These are phyloP conservation scores for Nipponacmea schrenckii DNA, from an alignment of 2,888 invertebrate species.

Conservation along the genomic window DNA sequence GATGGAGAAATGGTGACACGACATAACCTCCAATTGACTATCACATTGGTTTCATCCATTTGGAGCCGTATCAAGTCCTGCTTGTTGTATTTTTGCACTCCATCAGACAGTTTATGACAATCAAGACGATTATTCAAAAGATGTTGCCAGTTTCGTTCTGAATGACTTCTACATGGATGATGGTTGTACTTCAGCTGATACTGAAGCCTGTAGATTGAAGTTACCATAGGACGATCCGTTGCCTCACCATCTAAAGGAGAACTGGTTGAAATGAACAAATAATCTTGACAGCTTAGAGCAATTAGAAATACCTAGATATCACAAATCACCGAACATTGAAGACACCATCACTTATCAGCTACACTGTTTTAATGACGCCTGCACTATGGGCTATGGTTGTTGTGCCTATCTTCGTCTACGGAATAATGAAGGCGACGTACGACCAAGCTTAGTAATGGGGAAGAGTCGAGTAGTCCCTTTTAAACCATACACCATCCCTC, in stretches of 20 bases:
- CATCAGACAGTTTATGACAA: conserved; percentile 19
- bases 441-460: conserved; percentile 21
- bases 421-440: conserved; percentile 15
- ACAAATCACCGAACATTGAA: too few species aligned
- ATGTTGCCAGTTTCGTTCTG: conserved; percentile 28
- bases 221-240: too few species aligned
- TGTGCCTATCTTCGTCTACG: conserved; percentile 14
- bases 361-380: too few species aligned
- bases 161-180: too few species aligned
- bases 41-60: conserved; percentile 30
- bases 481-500: conserved; percentile 1
- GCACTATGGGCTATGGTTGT: conserved; percentile 24
- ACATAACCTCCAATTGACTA: conserved; percentile 28
- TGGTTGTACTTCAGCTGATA: too few species aligned
- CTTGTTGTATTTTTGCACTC: conserved; percentile 29
- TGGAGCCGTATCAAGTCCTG: too few species aligned
- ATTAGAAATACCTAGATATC: too few species aligned
- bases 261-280: too few species aligned
- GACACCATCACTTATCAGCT: too few species aligned
- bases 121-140: conserved; percentile 18
- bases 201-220: too few species aligned
- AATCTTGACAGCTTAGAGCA: too few species aligned
- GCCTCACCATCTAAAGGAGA: too few species aligned
- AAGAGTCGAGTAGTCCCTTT: conserved; percentile 25
- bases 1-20: conserved; percentile 20